Evolutionary conservation across 1,140 invertebrate genomes (phyloP).

Genomic region (Spodoptera frugiperda): DNA sequence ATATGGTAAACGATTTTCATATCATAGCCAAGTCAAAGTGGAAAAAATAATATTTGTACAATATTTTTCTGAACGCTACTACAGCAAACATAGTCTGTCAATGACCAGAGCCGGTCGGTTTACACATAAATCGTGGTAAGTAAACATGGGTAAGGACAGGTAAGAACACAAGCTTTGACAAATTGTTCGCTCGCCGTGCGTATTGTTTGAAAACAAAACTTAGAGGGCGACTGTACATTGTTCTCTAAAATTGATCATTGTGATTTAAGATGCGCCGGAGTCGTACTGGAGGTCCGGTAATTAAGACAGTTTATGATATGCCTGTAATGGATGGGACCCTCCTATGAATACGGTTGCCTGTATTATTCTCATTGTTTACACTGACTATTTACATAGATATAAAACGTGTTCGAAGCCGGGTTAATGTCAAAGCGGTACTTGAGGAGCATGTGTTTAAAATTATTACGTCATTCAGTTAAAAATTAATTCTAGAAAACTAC

Average conservation of each 20-base stretch:
- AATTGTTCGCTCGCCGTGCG: slow-evolving; percentile 10
- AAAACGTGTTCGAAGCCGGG: slow-evolving; percentile 15
- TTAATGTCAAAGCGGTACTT: not conserved
- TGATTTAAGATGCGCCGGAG: slow-evolving; percentile 36
- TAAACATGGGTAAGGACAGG: slow-evolving; percentile 39
- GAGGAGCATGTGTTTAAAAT: not conserved
- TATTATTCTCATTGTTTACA: slow-evolving; percentile 12
- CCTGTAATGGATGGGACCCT: slow-evolving; percentile 19
- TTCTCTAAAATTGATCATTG: slow-evolving; percentile 33
- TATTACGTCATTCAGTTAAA: slow-evolving; percentile 12
- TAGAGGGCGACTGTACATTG: slow-evolving; percentile 19
- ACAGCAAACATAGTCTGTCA: slow-evolving; percentile 9
- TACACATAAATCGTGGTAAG: slow-evolving; percentile 17
- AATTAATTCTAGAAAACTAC: not conserved
- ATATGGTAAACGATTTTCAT: slow-evolving; percentile 7
- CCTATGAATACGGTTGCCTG: not conserved
- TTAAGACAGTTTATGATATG: slow-evolving; percentile 30
- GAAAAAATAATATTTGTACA: slow-evolving; percentile 12
- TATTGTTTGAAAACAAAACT: slow-evolving; percentile 37
- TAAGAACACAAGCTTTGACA: slow-evolving; percentile 45
- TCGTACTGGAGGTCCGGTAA: slow-evolving; percentile 38
- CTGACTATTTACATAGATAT: not conserved
- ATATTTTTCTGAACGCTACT: slow-evolving; percentile 21
- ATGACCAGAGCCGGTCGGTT: not conserved
- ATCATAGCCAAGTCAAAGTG: slow-evolving; percentile 2